phyloP scores from a whole-genome alignment of 1,140 invertebrate species.

The Microplitis mediator region DNA sequence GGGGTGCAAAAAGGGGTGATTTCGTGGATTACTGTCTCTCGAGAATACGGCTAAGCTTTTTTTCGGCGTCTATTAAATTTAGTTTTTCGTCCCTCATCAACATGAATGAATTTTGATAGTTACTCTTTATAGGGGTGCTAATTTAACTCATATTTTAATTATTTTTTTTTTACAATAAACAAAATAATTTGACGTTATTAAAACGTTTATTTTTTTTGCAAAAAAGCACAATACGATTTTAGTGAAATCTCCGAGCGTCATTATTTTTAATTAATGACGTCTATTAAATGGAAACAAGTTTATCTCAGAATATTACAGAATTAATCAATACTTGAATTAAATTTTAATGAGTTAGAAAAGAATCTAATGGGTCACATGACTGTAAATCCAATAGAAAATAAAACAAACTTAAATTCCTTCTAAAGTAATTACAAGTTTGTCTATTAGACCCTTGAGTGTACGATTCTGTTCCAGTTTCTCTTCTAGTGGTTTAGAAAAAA shows the following conservation, averaged over 20 bases:
- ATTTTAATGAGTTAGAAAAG: background rate
- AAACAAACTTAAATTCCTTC: constrained; percentile 35
- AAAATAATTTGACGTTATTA: too few species aligned
- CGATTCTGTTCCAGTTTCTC: too few species aligned
- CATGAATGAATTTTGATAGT: constrained; percentile 23
- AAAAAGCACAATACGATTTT: too few species aligned
- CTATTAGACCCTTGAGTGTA: constrained; percentile 41
- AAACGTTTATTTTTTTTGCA: too few species aligned
- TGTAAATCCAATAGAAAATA: constrained; percentile 35
- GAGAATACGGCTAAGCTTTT: constrained; percentile 1
- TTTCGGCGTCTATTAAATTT: constrained; percentile 19
- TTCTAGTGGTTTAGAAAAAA: too few species aligned
- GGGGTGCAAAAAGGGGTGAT: constrained; percentile 15
- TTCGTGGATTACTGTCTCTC: constrained; percentile 18
- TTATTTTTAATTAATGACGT: too few species aligned
- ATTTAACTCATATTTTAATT: too few species aligned
- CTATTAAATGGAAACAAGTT: too few species aligned
- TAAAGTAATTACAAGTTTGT: constrained; percentile 52
- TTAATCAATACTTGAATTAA: too few species aligned
- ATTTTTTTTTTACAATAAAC: too few species aligned
- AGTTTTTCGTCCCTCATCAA: constrained; percentile 1
- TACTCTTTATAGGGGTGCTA: background rate
- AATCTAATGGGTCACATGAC: background rate
- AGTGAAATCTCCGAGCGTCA: too few species aligned
- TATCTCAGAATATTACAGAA: too few species aligned